Evolutionary conservation across 2,113 vertebrate genomes (phyloP), one percentile per base, ranked within the genome.

Genomic region (Balaeniceps rex): DNA sequence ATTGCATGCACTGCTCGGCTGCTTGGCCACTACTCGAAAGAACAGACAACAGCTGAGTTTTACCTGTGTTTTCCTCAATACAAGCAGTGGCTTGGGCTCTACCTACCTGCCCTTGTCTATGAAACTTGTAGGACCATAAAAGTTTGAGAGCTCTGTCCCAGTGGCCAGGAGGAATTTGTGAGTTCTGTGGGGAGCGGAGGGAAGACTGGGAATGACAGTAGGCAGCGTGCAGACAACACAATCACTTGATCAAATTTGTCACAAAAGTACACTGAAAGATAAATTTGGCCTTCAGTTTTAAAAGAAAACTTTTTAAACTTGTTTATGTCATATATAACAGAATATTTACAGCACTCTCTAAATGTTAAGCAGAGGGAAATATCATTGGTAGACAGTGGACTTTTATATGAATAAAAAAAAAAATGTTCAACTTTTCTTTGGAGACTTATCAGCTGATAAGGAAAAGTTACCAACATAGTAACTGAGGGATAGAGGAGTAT

Each of bases 321-420:
- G 44, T 83, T 94, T 61, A 51, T 66, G 51, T 83, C 65, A 58
- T 42, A 63, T 29, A 46, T 75, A 82, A 46, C 29, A 65, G 34
- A 82, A 72, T 85, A 74, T 88, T 85, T 85, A 82, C 90, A 61
- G n/a, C 69, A 28, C 88, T 76, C 71, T 83, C 58, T 95, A 94
- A 96, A 94, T 38, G 91, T 68, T 68, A 85, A 93, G 63, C 17
- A 40, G 82, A 61, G 49, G 44, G 78, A 97, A 88, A 77, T 93
- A 81, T 61, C 64, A 49, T 29, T 87, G 18, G 60, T 66, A 52
- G 61, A n/a, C 51, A 83, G 24, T 19, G 22, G 24, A n/a, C 24
- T 49, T 97, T 87, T 86, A 87, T 63, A 81, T 49, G 72, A 51
- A 23, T 65, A 13, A 52, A 25, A 60, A 40, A 40, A 33, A 87